Conservation (phyloP, 2,113 vertebrate genomes). For the Fregata magnificens region DNA sequence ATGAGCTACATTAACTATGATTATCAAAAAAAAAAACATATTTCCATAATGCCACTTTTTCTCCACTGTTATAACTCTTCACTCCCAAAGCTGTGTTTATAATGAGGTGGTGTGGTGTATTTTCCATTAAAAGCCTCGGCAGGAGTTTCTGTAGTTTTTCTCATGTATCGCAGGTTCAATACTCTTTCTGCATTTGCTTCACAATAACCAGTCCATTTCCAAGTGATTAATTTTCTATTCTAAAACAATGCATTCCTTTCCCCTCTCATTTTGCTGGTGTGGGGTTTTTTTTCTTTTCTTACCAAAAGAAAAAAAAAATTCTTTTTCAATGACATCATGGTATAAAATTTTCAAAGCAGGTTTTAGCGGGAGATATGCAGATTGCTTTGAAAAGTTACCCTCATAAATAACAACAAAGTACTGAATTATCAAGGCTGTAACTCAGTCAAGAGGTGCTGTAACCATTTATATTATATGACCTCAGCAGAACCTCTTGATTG, state of each 20-base stretch:
- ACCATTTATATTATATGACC: conserved; percentile 71
- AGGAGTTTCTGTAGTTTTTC: conserved; percentile 64
- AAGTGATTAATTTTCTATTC: conserved; percentile 74
- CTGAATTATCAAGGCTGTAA: conserved; percentile 68
- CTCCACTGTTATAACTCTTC: conserved; percentile 19
- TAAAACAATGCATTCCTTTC: conserved; percentile 63
- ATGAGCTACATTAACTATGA: conserved; percentile 42
- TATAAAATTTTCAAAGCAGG: conserved; percentile 64
- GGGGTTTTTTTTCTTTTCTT: neutral
- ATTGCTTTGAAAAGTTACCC: conserved; percentile 64
- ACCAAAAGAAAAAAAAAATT: conserved; percentile 39
- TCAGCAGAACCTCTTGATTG: conserved; percentile 68
- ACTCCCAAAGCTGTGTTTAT: conserved; percentile 54
- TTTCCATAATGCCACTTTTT: conserved; percentile 48
- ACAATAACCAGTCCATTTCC: conserved; percentile 67
- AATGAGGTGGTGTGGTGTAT: conserved; percentile 57
- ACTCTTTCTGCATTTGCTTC: conserved; percentile 54
- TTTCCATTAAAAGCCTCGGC: conserved; percentile 68
- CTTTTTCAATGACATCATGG: conserved; percentile 60
- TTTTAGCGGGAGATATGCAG: conserved; percentile 61
- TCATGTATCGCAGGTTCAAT: conserved; percentile 61
- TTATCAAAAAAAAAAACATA: conserved; percentile 24
- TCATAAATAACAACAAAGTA: conserved; percentile 76
- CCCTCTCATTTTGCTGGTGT: conserved; percentile 31
- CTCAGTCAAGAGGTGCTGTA: conserved; percentile 66